A percentile compares a stretch with the other conserved stretches of the same genome.
These are phyloP conservation scores for Eufriesea mexicana DNA, from an alignment of 1,140 invertebrate species.

Conservation along the genomic window DNA sequence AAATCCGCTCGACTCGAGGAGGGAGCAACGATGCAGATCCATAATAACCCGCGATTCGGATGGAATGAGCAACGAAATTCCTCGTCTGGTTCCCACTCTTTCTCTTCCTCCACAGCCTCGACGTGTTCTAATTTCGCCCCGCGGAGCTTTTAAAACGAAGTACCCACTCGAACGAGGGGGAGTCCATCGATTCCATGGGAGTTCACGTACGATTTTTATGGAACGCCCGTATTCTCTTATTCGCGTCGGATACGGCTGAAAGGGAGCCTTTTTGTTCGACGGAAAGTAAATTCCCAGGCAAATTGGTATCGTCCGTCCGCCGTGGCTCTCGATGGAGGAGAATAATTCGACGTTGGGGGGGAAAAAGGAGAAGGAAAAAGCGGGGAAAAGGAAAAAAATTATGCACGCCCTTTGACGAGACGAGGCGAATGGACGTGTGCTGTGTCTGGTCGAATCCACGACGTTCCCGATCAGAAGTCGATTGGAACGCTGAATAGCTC, in stretches of 20 bases:
- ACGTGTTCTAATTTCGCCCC: conserved; percentile 50
- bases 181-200: conserved; percentile 48
- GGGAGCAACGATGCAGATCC: conserved; percentile 10
- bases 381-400: neutral
- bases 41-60: conserved; percentile 35
- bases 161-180: conserved; percentile 36
- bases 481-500: conserved; percentile 15
- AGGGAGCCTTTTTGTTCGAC: conserved; percentile 20
- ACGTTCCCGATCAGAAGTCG: neutral
- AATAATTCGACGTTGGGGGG: conserved; percentile 19
- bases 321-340: conserved; percentile 33
- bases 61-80: conserved; percentile 35
- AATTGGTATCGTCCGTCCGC: conserved; percentile 43
- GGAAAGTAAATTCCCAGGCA: conserved; percentile 50
- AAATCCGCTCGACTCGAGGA: neutral
- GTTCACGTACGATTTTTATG: conserved; percentile 57
- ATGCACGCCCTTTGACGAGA: conserved; percentile 23
- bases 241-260: conserved; percentile 29
- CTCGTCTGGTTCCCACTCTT: conserved; percentile 2
- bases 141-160: conserved; percentile 52
- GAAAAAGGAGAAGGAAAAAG: neutral
- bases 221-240: conserved; percentile 52
- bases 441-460: neutral
- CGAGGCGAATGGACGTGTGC: conserved; percentile 10
- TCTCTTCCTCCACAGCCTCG: neutral